Conservation (phyloP, 2,113 vertebrate species). For the Crotalus helleri region DNA sequence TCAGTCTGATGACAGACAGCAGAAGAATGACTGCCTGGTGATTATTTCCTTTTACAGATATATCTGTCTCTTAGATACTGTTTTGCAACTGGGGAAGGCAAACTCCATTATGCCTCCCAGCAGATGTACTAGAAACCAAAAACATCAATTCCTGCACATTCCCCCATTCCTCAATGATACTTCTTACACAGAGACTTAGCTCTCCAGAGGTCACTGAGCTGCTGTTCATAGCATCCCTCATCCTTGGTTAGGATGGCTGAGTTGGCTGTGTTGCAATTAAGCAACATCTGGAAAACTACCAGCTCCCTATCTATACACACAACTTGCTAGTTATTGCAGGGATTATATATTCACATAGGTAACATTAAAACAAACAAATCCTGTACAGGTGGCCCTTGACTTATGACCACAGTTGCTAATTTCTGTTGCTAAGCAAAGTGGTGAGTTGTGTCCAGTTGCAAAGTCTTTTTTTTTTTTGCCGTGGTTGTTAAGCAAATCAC, state of each 20-base stretch:
- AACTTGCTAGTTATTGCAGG: not conserved
- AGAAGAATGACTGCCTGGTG: not conserved
- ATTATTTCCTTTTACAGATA: not conserved
- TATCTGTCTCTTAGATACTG: not conserved
- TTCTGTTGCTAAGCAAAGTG: not conserved
- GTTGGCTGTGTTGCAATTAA: not conserved
- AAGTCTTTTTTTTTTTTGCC: not conserved
- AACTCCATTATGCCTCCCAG: not conserved
- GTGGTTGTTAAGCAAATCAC: not conserved
- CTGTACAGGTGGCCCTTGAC: not conserved
- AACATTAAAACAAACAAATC: not conserved
- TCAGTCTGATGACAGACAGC: not conserved
- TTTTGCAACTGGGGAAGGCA: slow-evolving; percentile 1
- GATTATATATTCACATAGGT: not conserved
- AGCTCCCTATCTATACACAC: not conserved
- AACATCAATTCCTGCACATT: not conserved
- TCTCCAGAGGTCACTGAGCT: not conserved
- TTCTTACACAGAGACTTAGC: not conserved
- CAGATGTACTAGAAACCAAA: not conserved
- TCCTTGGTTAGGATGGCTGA: not conserved
- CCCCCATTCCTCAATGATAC: not conserved
- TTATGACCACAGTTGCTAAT: not conserved
- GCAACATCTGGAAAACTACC: not conserved
- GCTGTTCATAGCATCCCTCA: not conserved
- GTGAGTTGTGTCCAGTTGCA: not conserved